Evolutionary conservation across 2,888 invertebrate species (phyloP).

Genomic region (Podotricha telesiphe): DNA sequence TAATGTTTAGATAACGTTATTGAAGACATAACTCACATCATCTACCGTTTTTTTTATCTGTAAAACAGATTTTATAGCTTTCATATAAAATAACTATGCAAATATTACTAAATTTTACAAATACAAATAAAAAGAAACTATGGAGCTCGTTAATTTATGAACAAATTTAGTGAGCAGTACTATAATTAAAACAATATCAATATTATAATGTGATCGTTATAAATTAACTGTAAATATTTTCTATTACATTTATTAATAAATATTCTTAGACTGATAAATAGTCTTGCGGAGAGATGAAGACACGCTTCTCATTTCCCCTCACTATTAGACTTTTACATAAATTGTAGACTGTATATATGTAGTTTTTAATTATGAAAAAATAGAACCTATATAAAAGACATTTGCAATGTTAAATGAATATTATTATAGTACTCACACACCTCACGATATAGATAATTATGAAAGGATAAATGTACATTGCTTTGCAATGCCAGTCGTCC

Average conservation of each 20-base stretch:
- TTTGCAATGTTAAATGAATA: too few species aligned
- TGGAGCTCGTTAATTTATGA: conserved; percentile 4
- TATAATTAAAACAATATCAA: conserved; percentile 17
- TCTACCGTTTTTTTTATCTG: conserved; percentile 19
- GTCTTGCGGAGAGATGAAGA: background rate
- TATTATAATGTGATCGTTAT: conserved; percentile 8
- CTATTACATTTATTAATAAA: too few species aligned
- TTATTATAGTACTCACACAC: background rate
- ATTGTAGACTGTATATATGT: background rate
- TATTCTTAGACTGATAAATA: too few species aligned
- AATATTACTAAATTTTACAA: conserved; percentile 7
- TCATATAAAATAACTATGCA: conserved; percentile 15
- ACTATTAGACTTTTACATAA: too few species aligned
- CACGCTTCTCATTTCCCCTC: too few species aligned
- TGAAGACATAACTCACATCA: conserved; percentile 41
- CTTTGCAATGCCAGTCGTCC: conserved; percentile 1
- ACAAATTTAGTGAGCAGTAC: conserved; percentile 3
- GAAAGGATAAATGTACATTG: background rate
- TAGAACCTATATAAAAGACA: background rate
- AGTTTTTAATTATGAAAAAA: background rate
- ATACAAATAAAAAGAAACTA: conserved; percentile 17
- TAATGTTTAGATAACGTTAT: conserved; percentile 58
- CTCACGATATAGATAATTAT: background rate
- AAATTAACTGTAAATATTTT: conserved; percentile 8
- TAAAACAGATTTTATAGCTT: conserved; percentile 10